Evolutionary conservation across 2,113 vertebrate genomes (phyloP).

Genomic region (Euleptes europaea): DNA sequence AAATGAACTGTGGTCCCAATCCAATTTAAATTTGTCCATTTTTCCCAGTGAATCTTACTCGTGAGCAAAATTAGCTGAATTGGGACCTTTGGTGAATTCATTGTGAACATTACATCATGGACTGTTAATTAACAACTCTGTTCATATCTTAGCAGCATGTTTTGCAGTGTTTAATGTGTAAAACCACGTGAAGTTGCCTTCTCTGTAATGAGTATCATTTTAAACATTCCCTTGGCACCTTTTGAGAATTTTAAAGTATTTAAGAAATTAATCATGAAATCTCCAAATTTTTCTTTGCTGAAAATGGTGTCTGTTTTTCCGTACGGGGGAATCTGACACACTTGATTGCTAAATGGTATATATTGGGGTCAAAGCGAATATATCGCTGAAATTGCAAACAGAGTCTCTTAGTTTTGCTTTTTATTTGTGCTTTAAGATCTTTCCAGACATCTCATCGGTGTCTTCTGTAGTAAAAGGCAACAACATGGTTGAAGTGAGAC

Average conservation of each 20-base stretch:
- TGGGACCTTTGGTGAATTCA: not conserved
- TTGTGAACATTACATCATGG: not conserved
- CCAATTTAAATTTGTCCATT: not conserved
- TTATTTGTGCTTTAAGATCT: conserved; percentile 10
- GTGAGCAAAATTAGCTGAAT: not conserved
- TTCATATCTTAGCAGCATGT: not conserved
- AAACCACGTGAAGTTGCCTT: conserved; percentile 4
- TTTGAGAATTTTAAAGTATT: conserved; percentile 22
- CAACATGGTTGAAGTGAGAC: not conserved
- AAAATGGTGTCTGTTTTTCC: not conserved
- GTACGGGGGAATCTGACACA: not conserved
- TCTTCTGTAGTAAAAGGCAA: conserved; percentile 5
- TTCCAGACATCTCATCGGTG: not conserved
- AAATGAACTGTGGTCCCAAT: not conserved
- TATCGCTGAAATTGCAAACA: not conserved
- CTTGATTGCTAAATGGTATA: not conserved
- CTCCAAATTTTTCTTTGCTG: not conserved
- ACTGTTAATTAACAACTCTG: not conserved
- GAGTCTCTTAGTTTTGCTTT: not conserved
- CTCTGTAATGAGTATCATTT: conserved; percentile 8
- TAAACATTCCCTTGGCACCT: not conserved
- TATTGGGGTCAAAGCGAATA: not conserved
- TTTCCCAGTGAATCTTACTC: not conserved
- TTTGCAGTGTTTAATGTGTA: conserved; percentile 17
- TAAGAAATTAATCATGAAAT: not conserved